Conservation (phyloP, 2,113 vertebrate species). For the Geothlypis trichas region DNA sequence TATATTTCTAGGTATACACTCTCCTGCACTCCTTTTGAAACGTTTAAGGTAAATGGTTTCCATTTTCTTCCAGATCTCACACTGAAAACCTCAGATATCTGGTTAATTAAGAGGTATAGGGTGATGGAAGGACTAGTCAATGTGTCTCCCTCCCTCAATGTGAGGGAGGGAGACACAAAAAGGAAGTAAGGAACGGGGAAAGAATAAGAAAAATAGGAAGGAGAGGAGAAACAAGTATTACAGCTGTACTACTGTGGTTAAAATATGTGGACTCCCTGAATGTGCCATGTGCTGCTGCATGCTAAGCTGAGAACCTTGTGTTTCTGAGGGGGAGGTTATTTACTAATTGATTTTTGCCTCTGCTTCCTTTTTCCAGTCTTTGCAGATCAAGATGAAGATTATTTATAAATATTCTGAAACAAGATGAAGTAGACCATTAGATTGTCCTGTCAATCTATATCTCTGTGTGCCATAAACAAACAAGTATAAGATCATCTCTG, state of each 20-base stretch:
- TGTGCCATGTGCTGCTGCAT: neutral
- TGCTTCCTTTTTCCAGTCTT: neutral
- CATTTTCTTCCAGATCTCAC: neutral
- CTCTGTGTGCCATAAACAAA: neutral
- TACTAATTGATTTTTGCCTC: neutral
- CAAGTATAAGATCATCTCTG: neutral
- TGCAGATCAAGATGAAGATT: neutral
- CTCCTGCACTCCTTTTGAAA: neutral
- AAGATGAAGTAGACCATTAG: neutral
- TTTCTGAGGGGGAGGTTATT: neutral
- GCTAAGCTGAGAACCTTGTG: neutral
- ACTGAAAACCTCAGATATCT: neutral
- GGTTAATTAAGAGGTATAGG: neutral
- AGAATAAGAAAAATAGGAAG: neutral
- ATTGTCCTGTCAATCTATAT: neutral
- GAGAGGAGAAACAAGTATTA: neutral
- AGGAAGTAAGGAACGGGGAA: neutral
- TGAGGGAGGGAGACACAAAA: neutral
- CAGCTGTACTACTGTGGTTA: neutral
- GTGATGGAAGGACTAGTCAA: neutral
- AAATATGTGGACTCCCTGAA: neutral
- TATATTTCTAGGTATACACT: neutral
- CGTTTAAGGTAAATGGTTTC: neutral
- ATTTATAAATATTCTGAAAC: neutral
- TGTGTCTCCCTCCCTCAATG: neutral